Percentiles rank a stretch among this genome's conserved stretches.
These are phyloP conservation scores for Phoebastria nigripes DNA, from an alignment of 2,797 vertebrate genomes.

Conservation along the genomic window DNA sequence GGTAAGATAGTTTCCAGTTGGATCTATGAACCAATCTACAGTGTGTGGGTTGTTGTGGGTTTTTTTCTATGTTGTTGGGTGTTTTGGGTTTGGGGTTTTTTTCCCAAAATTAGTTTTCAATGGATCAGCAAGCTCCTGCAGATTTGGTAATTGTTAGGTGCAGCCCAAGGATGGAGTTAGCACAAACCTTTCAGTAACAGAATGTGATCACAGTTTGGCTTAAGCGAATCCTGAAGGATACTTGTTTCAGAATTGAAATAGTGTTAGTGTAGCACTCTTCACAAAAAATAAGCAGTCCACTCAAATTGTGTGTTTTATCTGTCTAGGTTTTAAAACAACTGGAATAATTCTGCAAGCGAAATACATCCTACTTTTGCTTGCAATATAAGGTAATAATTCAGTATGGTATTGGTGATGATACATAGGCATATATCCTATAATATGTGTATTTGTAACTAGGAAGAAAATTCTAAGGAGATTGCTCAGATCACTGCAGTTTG, in stretches of 20 bases:
- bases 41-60: background rate
- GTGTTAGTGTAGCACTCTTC: background rate
- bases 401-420: background rate
- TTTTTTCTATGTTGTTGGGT: background rate
- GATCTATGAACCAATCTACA: background rate
- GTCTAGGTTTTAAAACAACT: background rate
- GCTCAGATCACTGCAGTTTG: background rate
- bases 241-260: background rate
- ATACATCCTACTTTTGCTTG: background rate
- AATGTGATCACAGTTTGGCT: background rate
- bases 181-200: background rate
- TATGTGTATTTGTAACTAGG: background rate
- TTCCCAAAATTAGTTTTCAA: background rate
- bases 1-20: background rate
- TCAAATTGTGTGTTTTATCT: background rate
- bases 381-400: background rate
- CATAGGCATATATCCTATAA: background rate
- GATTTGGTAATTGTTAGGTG: conserved; percentile 11
- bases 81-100: background rate
- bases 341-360: background rate
- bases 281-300: background rate
- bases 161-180: background rate
- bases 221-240: background rate
- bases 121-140: background rate
- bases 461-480: background rate